These are phyloP conservation scores for Andrena fulva DNA, from an alignment of 2,888 invertebrate genomes.

Conservation along the genomic window DNA sequence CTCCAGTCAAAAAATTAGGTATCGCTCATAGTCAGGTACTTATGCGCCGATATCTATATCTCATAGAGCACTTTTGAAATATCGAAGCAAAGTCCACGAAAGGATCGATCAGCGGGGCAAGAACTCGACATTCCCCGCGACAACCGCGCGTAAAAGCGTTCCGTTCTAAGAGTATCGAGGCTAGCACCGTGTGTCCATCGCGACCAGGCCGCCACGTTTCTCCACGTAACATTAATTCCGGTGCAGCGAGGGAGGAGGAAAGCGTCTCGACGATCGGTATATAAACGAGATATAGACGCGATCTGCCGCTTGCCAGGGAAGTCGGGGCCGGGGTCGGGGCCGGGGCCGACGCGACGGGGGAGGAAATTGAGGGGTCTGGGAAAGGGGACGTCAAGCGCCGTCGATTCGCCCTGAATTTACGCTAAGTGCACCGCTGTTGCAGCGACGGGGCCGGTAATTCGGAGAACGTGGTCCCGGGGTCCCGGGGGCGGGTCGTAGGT, in stretches of 20 bases:
- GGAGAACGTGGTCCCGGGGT: conserved; percentile 82
- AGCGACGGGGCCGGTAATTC: conserved; percentile 81
- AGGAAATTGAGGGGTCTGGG: conserved; percentile 62
- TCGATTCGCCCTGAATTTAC: conserved; percentile 79
- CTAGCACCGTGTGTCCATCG: conserved; percentile 28
- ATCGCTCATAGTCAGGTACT: too few relatives aligned
- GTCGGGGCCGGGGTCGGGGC: conserved; percentile 8
- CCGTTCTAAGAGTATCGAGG: conserved; percentile 36
- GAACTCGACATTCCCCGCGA: background rate
- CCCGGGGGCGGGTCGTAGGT: conserved; percentile 81
- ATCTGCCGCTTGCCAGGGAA: conserved; percentile 23
- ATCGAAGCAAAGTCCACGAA: background rate
- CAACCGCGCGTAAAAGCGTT: conserved; percentile 11
- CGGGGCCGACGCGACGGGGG: conserved; percentile 13
- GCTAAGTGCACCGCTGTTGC: conserved; percentile 80
- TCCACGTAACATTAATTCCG: conserved; percentile 50
- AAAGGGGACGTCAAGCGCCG: conserved; percentile 72
- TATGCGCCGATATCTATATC: background rate
- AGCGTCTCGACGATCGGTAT: conserved; percentile 61
- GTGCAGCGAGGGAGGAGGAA: conserved; percentile 33
- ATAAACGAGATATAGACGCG: conserved; percentile 58
- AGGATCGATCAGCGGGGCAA: conserved; percentile 6
- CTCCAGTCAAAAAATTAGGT: too few relatives aligned
- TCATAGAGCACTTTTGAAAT: background rate
- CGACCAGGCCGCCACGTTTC: conserved; percentile 36